phyloP scores from a whole-genome alignment of 1,140 invertebrate genomes.

The Scaptomyza graminum region DNA sequence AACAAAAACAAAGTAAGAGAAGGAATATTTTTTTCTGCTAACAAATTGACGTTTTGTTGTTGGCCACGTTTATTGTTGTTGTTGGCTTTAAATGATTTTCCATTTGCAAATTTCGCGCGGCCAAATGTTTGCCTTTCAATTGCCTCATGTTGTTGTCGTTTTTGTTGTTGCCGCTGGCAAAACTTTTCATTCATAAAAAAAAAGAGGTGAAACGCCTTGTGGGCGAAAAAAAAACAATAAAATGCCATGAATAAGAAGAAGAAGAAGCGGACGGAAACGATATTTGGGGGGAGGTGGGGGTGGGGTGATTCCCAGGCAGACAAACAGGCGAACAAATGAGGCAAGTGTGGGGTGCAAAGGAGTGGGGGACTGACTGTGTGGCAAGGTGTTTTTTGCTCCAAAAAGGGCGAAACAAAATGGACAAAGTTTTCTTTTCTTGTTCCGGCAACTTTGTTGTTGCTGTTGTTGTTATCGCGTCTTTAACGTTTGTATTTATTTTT shows the following conservation, averaged over 20 bases:
- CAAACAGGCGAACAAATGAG: slow-evolving; percentile 67
- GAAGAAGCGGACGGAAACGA: slow-evolving; percentile 30
- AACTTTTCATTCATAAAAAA: slow-evolving; percentile 76
- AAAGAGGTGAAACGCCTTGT: slow-evolving; percentile 65
- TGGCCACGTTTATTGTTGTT: slow-evolving; percentile 25
- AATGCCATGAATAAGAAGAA: slow-evolving; percentile 39
- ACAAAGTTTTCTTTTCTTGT: slow-evolving; percentile 54
- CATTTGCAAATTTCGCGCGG: slow-evolving; percentile 74
- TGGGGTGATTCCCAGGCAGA: slow-evolving; percentile 43
- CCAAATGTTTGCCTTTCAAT: slow-evolving; percentile 39
- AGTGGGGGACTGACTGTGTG: too few species aligned
- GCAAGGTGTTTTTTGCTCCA: neutral
- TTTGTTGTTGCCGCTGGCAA: slow-evolving; percentile 55
- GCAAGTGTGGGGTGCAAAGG: slow-evolving; percentile 1
- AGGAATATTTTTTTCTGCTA: neutral
- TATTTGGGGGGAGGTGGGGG: neutral
- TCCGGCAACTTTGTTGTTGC: slow-evolving; percentile 52
- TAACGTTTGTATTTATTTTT: slow-evolving; percentile 71
- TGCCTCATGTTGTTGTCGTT: slow-evolving; percentile 43
- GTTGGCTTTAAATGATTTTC: slow-evolving; percentile 68
- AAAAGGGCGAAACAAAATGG: slow-evolving; percentile 9
- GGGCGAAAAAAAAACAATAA: slow-evolving; percentile 81
- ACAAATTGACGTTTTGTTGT: slow-evolving; percentile 40
- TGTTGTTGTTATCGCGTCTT: slow-evolving; percentile 45
- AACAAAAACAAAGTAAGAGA: neutral